These are phyloP conservation scores for Pagetopsis macropterus DNA, from an alignment of 2,797 vertebrate genomes.

Conservation along the genomic window DNA sequence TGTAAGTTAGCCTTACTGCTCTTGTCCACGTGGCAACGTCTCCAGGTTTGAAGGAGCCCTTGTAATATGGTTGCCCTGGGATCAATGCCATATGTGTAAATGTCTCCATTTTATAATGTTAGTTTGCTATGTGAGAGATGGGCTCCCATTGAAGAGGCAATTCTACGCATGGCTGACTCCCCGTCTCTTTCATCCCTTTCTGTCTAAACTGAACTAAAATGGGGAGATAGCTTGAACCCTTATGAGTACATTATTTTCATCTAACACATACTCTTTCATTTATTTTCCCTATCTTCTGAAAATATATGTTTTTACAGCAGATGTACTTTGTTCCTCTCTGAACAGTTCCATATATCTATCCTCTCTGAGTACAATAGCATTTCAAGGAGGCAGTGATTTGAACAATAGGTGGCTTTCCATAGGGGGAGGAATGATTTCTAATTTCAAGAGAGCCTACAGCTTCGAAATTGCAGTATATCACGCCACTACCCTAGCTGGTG, in stretches of 20 bases:
- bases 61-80: slow-evolving; percentile 28
- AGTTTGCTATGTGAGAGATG: slow-evolving; percentile 43
- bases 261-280: slow-evolving; percentile 30
- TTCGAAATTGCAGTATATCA: slow-evolving; percentile 62
- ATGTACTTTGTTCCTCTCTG: slow-evolving; percentile 15
- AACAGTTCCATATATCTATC: slow-evolving; percentile 36
- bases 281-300: slow-evolving; percentile 22
- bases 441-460: slow-evolving; percentile 46
- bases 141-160: slow-evolving; percentile 46
- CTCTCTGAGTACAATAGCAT: slow-evolving; percentile 33
- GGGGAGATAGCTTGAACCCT: slow-evolving; percentile 29
- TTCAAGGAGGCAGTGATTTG: slow-evolving; percentile 34
- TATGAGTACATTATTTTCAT: slow-evolving; percentile 40
- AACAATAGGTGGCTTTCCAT: slow-evolving; percentile 56
- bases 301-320: slow-evolving; percentile 21
- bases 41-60: background rate
- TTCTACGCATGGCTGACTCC: slow-evolving; percentile 43
- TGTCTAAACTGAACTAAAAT: slow-evolving; percentile 31
- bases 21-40: background rate
- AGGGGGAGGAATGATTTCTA: slow-evolving; percentile 51
- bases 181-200: slow-evolving; percentile 26
- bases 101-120: slow-evolving; percentile 32
- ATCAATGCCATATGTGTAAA: slow-evolving; percentile 47
- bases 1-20: background rate
- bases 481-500: slow-evolving; percentile 37